Percentiles rank a stretch among this genome's conserved stretches.
phyloP scores from a whole-genome alignment of 2,113 vertebrate species.

The Cottus gobio region DNA sequence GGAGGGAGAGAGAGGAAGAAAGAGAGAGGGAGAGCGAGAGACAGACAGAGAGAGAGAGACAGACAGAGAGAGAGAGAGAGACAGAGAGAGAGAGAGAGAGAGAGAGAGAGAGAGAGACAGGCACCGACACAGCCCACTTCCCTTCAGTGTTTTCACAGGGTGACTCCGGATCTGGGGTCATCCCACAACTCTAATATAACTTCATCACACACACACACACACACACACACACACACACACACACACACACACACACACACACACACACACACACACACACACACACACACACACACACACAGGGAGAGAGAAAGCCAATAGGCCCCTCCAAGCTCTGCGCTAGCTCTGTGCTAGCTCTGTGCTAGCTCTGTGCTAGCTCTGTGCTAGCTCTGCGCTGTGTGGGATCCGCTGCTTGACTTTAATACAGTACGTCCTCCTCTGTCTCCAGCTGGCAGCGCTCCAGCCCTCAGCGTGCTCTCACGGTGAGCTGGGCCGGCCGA shows the following conservation, averaged over 20 bases:
- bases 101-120: constrained; percentile 9
- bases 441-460: too few relatives aligned
- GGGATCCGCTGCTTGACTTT: too few relatives aligned
- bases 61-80: constrained; percentile 12
- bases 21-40: background rate
- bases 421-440: too few relatives aligned
- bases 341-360: too few relatives aligned
- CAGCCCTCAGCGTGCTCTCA: too few relatives aligned
- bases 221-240: background rate
- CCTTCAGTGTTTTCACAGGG: constrained; percentile 59
- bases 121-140: constrained; percentile 44
- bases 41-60: background rate
- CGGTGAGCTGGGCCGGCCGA: too few relatives aligned
- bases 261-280: background rate
- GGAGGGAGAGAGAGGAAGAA: background rate
- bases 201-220: background rate
- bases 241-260: background rate
- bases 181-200: constrained; percentile 9
- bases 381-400: too few relatives aligned
- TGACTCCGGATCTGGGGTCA: constrained; percentile 5
- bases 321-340: background rate
- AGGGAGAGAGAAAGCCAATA: background rate
- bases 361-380: background rate
- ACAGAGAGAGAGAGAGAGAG: constrained; percentile 1
- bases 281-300: background rate